phyloP scores from a whole-genome alignment of 2,888 invertebrate genomes.

The Linyphia triangularis region DNA sequence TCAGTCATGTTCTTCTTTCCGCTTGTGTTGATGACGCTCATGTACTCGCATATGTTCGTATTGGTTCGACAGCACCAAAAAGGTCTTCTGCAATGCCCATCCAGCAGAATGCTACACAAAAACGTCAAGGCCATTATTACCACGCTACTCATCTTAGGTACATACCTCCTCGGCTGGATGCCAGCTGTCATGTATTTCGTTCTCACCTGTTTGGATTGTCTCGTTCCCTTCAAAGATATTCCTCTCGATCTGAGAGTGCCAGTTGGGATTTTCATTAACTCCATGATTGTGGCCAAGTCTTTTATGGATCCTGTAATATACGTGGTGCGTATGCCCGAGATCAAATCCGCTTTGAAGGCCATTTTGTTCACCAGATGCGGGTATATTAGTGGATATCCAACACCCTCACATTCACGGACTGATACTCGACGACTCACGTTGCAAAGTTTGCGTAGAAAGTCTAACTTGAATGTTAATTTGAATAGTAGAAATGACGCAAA shows the following conservation, averaged over 20 bases:
- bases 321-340: constrained; percentile 85
- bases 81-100: constrained; percentile 55
- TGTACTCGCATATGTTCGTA: constrained; percentile 84
- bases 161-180: constrained; percentile 83
- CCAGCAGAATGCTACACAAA: constrained; percentile 77
- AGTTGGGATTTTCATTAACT: constrained; percentile 80
- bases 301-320: constrained; percentile 85
- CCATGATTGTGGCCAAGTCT: constrained; percentile 84
- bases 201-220: constrained; percentile 83
- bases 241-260: constrained; percentile 62
- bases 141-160: constrained; percentile 83
- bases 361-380: constrained; percentile 58
- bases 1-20: constrained; percentile 83
- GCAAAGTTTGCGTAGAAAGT: constrained; percentile 15
- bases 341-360: constrained; percentile 80
- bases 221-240: constrained; percentile 77
- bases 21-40: constrained; percentile 83
- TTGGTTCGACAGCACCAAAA: constrained; percentile 83
- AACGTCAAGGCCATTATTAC: constrained; percentile 83
- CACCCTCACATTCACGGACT: constrained; percentile 44
- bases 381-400: constrained; percentile 16
- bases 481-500: neutral
- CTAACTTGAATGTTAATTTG: neutral
- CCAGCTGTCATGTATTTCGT: constrained; percentile 83
- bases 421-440: constrained; percentile 49